Conservation (phyloP, 2,797 vertebrate species). For the Phoebastria nigripes region DNA sequence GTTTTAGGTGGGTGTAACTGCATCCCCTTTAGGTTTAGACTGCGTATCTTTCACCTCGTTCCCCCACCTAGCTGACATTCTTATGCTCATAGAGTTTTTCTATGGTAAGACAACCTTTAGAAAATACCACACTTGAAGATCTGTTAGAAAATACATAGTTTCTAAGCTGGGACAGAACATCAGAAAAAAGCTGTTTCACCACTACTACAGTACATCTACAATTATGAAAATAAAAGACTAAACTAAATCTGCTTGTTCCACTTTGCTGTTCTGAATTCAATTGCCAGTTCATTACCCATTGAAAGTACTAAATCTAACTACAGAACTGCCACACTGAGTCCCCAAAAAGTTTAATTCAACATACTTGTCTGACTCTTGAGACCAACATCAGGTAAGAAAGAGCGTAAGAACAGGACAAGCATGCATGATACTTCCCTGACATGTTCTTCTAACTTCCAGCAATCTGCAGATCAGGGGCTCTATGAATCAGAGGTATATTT, state of each 20-base stretch:
- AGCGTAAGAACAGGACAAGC: not conserved
- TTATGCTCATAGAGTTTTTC: not conserved
- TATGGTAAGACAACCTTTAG: not conserved
- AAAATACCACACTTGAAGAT: not conserved
- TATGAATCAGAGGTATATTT: not conserved
- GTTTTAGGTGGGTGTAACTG: not conserved
- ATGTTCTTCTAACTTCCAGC: not conserved
- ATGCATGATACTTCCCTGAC: not conserved
- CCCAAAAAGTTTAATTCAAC: not conserved
- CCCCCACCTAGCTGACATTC: not conserved
- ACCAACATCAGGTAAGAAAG: not conserved
- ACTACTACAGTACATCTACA: rapidly evolving
- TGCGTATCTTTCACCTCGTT: not conserved
- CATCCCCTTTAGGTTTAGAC: not conserved
- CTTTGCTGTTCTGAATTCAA: not conserved
- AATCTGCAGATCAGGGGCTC: not conserved
- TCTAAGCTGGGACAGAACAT: not conserved
- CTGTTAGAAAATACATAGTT: not conserved
- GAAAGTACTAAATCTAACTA: not conserved
- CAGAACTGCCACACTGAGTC: not conserved
- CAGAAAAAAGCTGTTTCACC: not conserved
- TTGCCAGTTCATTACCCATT: not conserved
- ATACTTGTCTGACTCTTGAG: not conserved
- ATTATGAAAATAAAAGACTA: not conserved
- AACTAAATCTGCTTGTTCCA: not conserved